phyloP scores from a whole-genome alignment of 1,140 invertebrate genomes.

The Atta cephalotes region DNA sequence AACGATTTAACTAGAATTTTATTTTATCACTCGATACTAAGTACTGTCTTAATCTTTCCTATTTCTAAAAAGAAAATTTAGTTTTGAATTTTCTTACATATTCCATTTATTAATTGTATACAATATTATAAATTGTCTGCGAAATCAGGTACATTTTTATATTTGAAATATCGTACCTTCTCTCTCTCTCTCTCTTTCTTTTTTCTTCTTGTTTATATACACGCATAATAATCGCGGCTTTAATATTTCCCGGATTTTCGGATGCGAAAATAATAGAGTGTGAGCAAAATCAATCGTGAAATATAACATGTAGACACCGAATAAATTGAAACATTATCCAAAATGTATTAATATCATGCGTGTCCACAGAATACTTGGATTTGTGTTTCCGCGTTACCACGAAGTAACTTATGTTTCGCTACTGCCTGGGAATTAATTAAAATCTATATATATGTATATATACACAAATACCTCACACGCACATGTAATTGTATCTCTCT shows the following conservation, averaged over 20 bases:
- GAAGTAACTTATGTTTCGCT: conserved; percentile 48
- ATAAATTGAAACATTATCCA: conserved; percentile 41
- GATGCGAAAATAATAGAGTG: conserved; percentile 43
- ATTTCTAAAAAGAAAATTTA: not conserved
- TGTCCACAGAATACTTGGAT: conserved; percentile 9
- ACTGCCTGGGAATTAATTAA: conserved; percentile 54
- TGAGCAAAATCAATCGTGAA: conserved; percentile 37
- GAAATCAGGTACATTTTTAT: conserved; percentile 17
- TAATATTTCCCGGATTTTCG: conserved; percentile 19
- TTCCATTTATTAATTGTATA: not conserved
- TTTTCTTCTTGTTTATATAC: not conserved
- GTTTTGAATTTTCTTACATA: not conserved
- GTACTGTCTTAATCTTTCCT: not conserved
- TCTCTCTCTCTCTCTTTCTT: no score
- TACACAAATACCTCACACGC: not conserved
- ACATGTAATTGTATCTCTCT: conserved; percentile 4
- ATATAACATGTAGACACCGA: conserved; percentile 2
- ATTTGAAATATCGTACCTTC: not conserved
- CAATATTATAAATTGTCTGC: not conserved
- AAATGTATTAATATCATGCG: conserved; percentile 43
- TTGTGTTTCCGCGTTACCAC: not conserved
- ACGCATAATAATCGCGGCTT: not conserved
- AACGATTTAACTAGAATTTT: not conserved
- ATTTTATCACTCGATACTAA: not conserved
- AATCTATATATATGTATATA: conserved; percentile 19